Conservation (phyloP, 2,888 invertebrate species). For the Limenitis camilla region DNA sequence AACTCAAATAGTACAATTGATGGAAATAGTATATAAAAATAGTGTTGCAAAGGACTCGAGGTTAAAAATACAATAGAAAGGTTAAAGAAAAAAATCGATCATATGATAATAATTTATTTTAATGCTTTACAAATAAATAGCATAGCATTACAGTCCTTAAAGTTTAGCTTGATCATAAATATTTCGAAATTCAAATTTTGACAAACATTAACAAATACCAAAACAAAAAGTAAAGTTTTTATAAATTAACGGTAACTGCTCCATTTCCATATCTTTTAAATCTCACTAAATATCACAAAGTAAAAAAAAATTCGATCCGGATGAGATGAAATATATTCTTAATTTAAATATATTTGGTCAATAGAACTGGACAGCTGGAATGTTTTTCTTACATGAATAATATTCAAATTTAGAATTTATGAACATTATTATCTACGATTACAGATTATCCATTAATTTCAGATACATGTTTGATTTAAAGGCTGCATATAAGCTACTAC, state of each 20-base stretch:
- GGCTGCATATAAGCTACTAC: too few relatives aligned
- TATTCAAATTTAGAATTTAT: too few relatives aligned
- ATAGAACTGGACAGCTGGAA: not conserved
- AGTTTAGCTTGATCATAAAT: conserved; percentile 3
- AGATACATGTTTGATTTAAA: too few relatives aligned
- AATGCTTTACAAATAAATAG: conserved; percentile 14
- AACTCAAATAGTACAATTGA: too few relatives aligned
- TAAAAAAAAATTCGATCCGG: conserved; percentile 1
- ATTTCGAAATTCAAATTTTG: conserved; percentile 2
- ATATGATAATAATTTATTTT: conserved; percentile 11
- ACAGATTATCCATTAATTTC: too few relatives aligned
- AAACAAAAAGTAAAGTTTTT: not conserved
- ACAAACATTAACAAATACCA: too few relatives aligned
- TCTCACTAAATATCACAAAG: conserved; percentile 5
- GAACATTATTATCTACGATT: too few relatives aligned
- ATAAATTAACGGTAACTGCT: not conserved
- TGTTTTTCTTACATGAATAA: too few relatives aligned
- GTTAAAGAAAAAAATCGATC: too few relatives aligned
- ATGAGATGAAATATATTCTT: not conserved
- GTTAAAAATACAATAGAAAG: too few relatives aligned
- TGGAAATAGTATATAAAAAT: too few relatives aligned
- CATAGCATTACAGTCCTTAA: conserved; percentile 11
- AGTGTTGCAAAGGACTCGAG: too few relatives aligned
- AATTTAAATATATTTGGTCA: not conserved
- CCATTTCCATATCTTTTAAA: not conserved